Evolutionary conservation across 2,888 invertebrate genomes (phyloP), one percentile per base, ranked within the genome.

Genomic region (Portevinia maculata): DNA sequence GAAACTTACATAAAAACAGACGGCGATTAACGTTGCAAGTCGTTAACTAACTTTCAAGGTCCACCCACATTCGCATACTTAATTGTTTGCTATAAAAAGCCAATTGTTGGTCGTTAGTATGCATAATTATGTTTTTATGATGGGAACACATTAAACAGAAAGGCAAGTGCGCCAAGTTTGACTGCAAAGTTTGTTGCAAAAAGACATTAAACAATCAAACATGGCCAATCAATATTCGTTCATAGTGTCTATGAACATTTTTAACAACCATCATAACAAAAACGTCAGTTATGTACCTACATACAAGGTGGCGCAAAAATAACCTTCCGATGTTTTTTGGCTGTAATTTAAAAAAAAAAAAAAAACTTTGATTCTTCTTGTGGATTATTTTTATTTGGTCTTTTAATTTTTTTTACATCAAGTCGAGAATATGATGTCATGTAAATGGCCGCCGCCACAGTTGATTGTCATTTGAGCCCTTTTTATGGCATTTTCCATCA

Each of bases 181-280:
- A 19, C 60, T 48, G 60, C 55, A 62, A n/a, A 69, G 13, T 30
- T 30, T 46, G 52, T 59, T 59, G 57, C 41, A 67, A 19, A 17
- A n/a, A 15, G 13, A 21, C 13, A 7, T 39, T 3, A 53, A 24
- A 9, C 24, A 3, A 28, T 41, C n/a, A n/a, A 60, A 69, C 75
- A 75, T 41, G 39, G 11, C 9, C 55, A 17, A 78, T 78, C 57
- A 64, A 57, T 57, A 53, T 39, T 21, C 13, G 24, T 76, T 70
- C 52, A 52, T 52, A 32, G 24, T 32, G 53, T 57, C 59, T 62
- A 37, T 46, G 17, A 6, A 21, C 15, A 55, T 60, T n/a, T n/a
- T 53, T 21, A 76, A 70, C 50, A 71, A 48, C 13, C 17, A 55
- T 48, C 15, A 32, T 50, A 41, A 57, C 62, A 52, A 32, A 30